Evolutionary conservation across 2,888 invertebrate genomes (phyloP), one percentile per base, ranked within the genome.

Genomic region (Orgyia antiqua): DNA sequence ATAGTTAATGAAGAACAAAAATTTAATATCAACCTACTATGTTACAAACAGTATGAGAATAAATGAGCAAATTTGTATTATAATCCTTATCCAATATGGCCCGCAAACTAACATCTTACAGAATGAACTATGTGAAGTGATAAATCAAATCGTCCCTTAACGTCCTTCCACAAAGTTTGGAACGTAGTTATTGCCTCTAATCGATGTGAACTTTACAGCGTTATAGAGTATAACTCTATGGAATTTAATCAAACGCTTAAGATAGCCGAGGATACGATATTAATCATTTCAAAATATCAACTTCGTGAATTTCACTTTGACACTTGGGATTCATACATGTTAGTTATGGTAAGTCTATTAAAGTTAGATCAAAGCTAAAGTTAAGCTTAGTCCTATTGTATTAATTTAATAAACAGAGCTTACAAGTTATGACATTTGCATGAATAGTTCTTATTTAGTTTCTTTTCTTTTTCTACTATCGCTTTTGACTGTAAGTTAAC

Each of bases 191-290:
- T 70, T 58, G 60, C 58, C 63, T 67, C 42, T 57, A 75, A 78
- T 78, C 72, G 68, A 74, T 65, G 66, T 67, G 63, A 75, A 79
- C 50, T 79, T 76, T 68, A 65, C 68, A 68, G 64, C 63, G 43
- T 64, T 66, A 62, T 67, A 65, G 58, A 55, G 59, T 55, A 61
- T 67, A 64, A 68, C 62, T 47, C 50, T 32, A 39, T 48, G 72
- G 75, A 80, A 80, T 79, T 79, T 80, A 79, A 80, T 80, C 76
- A 79, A 76, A 63, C 63, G 55, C 45, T 73, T 64, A 65, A 75
- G 74, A 74, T 75, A 76, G 67, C 62, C 45, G 51, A 63, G 69
- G 65, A 58, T 64, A 53, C 51, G 37, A 62, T 67, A 57, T 48
- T 60, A 54, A 57, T 49, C 49, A 38, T 30, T 39, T 27, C 13